These are phyloP conservation scores for Zaprionus kolodkinae DNA, from an alignment of 1,140 invertebrate species.

Conservation along the genomic window DNA sequence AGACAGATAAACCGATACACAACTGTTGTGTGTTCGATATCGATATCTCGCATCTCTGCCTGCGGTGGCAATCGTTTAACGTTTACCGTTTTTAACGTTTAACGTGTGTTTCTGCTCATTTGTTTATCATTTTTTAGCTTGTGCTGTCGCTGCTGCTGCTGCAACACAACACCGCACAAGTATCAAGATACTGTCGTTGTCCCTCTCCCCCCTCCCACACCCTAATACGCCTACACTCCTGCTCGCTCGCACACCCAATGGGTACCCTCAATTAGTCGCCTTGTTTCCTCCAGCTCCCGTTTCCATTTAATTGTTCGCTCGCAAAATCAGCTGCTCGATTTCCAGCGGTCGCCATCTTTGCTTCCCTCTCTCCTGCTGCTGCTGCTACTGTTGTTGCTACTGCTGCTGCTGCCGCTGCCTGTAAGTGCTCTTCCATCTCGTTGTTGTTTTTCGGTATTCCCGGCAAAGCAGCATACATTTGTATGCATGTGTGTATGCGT, in stretches of 20 bases:
- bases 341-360: constrained; percentile 44
- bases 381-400: neutral
- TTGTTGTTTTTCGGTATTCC: constrained; percentile 23
- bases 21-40: constrained; percentile 42
- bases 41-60: constrained; percentile 53
- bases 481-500: neutral
- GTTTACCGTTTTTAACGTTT: constrained; percentile 63
- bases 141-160: constrained; percentile 46
- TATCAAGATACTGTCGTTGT: constrained; percentile 19
- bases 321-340: constrained; percentile 51
- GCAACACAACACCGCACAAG: constrained; percentile 51
- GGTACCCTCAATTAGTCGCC: constrained; percentile 42
- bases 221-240: neutral
- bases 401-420: neutral
- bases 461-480: constrained; percentile 8
- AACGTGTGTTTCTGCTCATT: constrained; percentile 71
- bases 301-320: constrained; percentile 52
- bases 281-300: constrained; percentile 36
- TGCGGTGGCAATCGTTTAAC: constrained; percentile 76
- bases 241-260: neutral
- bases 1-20: constrained; percentile 50
- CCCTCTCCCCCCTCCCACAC: neutral
- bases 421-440: neutral
- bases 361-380: constrained; percentile 13
- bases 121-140: constrained; percentile 69